Evolutionary conservation across 23 tunicate genomes (phyloP), one percentile per base, ranked within the genome.

Genomic region (Diplosoma virens): DNA sequence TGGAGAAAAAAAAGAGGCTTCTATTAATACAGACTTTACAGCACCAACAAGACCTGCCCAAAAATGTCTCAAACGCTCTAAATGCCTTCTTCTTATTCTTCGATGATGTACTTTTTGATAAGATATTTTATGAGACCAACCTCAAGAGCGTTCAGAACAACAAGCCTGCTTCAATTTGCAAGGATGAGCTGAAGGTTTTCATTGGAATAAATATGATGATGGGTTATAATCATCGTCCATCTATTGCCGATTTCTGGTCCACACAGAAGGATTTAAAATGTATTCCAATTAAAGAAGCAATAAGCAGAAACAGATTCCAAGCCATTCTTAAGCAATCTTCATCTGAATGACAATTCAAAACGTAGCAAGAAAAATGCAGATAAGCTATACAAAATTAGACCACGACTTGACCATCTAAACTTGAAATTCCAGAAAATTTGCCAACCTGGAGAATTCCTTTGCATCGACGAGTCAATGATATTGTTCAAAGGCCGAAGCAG

Each of bases 381-480:
- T 36, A 67, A 67, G 23, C 74, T 67, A 5, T 67, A 29, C 29
- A 67, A 67, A 35, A 18, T 67, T 14, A 67, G 30, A 52, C 52
- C 74, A 2, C 52, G 35, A 22, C 6, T 67, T 2, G 27, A 35
- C 2, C 25, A 36, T n/a, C n/a, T 67, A 29, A 67, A 67, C 23
- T 3, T 7, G 11, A 2, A 3, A 18, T 36, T 67, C 23, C 50
- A 67, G n/a, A 52, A 34, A 35, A 35, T 18, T 7, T 11, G 28
- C 2, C 3, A 2, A 26, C 52, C 52, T 17, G n/a, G n/a, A n/a
- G 74, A 67, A 27, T 26, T 14, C 21, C 52, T 67, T 7, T 34
- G 74, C 26, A 25, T 67, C 3, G 74, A 67, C 21, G 74, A 67
- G 36, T 35, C 52, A 4, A 67, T 67, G 74, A 67, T 67, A 9